Evolutionary conservation across 2,888 invertebrate genomes (phyloP).

Genomic region (Chelonus formosanus): DNA sequence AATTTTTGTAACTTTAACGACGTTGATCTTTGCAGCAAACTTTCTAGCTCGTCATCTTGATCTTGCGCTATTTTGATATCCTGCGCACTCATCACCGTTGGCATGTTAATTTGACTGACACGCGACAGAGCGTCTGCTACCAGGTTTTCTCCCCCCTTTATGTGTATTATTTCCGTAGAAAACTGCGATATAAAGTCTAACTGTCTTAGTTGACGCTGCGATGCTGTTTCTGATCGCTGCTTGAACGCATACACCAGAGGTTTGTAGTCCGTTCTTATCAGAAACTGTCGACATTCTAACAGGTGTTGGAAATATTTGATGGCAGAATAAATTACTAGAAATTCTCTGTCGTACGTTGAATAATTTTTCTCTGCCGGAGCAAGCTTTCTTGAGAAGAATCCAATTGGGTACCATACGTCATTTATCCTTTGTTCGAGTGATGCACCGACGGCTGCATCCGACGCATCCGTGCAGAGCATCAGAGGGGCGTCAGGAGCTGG

Average conservation of each 20-base stretch:
- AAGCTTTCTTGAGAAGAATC: too few species aligned
- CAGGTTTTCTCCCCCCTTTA: constrained; percentile 38
- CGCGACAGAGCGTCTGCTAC: constrained; percentile 43
- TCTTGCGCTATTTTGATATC: constrained; percentile 32
- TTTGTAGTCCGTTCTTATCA: constrained; percentile 34
- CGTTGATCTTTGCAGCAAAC: constrained; percentile 15
- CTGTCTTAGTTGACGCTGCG: constrained; percentile 37
- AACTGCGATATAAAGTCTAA: constrained; percentile 37
- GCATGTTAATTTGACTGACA: constrained; percentile 34
- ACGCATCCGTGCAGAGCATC: background rate
- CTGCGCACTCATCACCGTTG: constrained; percentile 28
- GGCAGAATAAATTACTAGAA: constrained; percentile 31
- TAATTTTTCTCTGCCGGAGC: constrained; percentile 33
- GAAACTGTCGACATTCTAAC: constrained; percentile 33
- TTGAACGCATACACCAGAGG: constrained; percentile 33
- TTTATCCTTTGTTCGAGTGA: background rate
- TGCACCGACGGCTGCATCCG: background rate
- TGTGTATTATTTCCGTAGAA: constrained; percentile 34
- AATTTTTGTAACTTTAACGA: constrained; percentile 27
- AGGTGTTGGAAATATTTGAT: constrained; percentile 34
- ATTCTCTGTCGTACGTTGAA: constrained; percentile 41
- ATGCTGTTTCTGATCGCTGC: constrained; percentile 33
- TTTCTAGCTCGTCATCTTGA: constrained; percentile 33
- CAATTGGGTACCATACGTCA: constrained; percentile 40
- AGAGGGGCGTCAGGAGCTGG: background rate